A percentile compares a stretch with the other conserved stretches of the same genome.
Evolutionary conservation across 2,797 vertebrate species (phyloP).

Genomic region (Hemibagrus guttatus): DNA sequence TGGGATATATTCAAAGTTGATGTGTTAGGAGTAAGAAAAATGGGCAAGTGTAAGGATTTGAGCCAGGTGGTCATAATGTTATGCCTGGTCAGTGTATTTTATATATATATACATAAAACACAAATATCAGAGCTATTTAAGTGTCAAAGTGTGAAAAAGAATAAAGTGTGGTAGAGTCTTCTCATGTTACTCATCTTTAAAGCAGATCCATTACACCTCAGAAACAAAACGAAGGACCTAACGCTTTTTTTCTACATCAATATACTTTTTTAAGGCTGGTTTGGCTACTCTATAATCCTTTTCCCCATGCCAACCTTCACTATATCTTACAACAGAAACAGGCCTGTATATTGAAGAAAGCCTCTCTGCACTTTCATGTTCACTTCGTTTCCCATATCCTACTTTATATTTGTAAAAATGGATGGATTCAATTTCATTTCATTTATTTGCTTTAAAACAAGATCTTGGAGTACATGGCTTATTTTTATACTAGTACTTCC

Average conservation of each 20-base stretch:
- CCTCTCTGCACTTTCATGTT: neutral
- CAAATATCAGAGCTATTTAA: neutral
- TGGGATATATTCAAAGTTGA: too few species aligned
- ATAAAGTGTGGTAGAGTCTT: neutral
- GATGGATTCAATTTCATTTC: neutral
- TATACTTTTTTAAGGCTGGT: neutral
- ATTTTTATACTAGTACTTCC: neutral
- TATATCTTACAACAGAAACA: neutral
- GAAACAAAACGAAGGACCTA: neutral
- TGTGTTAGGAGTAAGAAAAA: too few species aligned
- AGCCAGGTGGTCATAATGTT: too few species aligned
- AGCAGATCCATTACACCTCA: neutral
- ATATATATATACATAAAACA: neutral
- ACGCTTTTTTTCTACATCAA: neutral
- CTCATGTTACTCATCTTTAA: neutral
- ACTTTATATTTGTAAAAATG: neutral
- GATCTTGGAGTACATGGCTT: neutral
- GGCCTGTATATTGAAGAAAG: neutral
- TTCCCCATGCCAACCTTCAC: neutral
- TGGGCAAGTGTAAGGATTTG: too few species aligned
- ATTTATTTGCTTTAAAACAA: neutral
- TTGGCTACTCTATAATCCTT: neutral
- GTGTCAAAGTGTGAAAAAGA: neutral
- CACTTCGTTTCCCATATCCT: neutral
- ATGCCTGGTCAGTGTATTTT: too few species aligned